These are phyloP conservation scores for Atractosteus spatula DNA, from an alignment of 2,113 vertebrate genomes.

Conservation along the genomic window DNA sequence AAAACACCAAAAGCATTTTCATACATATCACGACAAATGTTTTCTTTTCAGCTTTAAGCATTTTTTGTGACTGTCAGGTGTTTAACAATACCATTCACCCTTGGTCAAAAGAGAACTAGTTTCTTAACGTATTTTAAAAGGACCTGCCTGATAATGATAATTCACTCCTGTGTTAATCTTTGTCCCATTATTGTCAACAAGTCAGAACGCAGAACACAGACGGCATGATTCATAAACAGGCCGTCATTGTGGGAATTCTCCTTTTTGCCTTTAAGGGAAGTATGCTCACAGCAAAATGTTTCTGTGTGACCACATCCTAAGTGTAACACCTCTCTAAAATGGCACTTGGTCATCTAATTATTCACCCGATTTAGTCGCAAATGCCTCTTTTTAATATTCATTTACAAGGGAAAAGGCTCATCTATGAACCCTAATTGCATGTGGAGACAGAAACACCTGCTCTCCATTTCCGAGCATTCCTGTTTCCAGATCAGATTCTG, in stretches of 20 bases:
- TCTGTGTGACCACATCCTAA: constrained; percentile 14
- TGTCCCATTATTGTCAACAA: constrained; percentile 26
- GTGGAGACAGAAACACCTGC: constrained; percentile 42
- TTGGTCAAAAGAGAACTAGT: constrained; percentile 41
- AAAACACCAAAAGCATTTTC: constrained; percentile 29
- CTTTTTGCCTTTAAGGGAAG: constrained; percentile 30
- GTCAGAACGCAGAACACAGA: constrained; percentile 31
- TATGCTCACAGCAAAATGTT: constrained; percentile 39
- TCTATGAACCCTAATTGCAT: constrained; percentile 38
- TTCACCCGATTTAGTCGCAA: too few species aligned
- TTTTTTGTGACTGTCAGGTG: constrained; percentile 36
- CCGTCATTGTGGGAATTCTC: constrained; percentile 8
- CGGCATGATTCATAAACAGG: constrained; percentile 10
- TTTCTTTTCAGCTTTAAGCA: constrained; percentile 33
- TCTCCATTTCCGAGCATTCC: constrained; percentile 39
- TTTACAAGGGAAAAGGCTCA: too few species aligned
- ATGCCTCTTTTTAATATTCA: too few species aligned
- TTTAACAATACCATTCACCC: constrained; percentile 55
- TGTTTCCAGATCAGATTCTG: constrained; percentile 6
- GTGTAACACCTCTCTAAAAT: too few species aligned
- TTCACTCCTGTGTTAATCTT: constrained; percentile 37
- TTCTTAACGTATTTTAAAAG: constrained; percentile 59
- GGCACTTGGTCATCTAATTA: too few species aligned
- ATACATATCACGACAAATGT: constrained; percentile 37
- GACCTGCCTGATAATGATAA: constrained; percentile 47